phyloP scores from a whole-genome alignment of 2,888 invertebrate species.

The Petrolisthes cinctipes region DNA sequence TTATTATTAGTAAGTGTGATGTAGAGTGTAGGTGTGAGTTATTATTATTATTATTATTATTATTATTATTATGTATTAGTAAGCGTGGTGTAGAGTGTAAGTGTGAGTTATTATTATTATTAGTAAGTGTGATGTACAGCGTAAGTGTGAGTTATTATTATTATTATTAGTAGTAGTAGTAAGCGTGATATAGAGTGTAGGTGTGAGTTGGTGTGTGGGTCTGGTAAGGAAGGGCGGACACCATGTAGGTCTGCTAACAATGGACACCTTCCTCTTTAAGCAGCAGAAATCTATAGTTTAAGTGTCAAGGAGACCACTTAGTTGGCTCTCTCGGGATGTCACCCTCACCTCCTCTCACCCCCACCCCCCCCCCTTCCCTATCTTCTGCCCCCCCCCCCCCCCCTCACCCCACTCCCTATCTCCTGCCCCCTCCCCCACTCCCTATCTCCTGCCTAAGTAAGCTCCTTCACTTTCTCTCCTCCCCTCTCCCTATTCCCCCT shows the following conservation, averaged over 20 bases:
- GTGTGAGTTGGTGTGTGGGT: no score
- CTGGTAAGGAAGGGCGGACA: no score
- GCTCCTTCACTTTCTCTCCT: background rate
- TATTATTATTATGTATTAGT: no score
- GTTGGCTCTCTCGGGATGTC: constrained; percentile 49
- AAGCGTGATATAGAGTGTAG: no score
- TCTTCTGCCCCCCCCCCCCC: background rate
- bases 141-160: no score
- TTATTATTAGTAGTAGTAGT: no score
- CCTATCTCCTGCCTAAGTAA: background rate
- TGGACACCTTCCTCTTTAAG: constrained; percentile 58
- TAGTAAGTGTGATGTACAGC: no score
- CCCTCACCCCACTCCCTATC: background rate
- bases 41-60: no score
- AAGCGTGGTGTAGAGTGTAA: no score
- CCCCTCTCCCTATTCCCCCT: background rate
- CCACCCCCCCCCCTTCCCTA: background rate
- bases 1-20: no score
- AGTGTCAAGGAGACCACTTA: constrained; percentile 58
- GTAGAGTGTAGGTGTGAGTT: no score
- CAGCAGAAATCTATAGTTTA: constrained; percentile 57
- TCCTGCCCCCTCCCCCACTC: background rate
- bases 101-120: no score
- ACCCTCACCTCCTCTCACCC: constrained; percentile 1
- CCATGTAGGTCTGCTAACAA: constrained; percentile 24